phyloP scores from a whole-genome alignment of 2,797 vertebrate species.

The Notolepis coatsorum region DNA sequence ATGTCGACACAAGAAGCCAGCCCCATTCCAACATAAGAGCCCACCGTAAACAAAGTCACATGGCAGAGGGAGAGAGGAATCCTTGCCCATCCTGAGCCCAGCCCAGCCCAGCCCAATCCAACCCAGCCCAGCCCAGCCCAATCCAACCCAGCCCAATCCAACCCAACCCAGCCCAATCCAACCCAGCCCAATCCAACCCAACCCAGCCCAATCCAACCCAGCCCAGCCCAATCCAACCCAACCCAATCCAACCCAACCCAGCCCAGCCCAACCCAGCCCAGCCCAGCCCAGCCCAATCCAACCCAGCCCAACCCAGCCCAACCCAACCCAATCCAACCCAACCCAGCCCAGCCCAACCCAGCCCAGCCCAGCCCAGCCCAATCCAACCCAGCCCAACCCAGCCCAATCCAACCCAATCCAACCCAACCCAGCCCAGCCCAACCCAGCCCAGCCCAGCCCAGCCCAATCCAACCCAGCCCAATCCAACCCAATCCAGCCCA shows the following conservation, averaged over 20 bases:
- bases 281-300: conserved; percentile 4
- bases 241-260: not conserved
- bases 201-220: conserved; percentile 2
- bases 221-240: conserved; percentile 3
- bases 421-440: too few species aligned
- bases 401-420: too few species aligned
- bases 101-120: conserved; percentile 2
- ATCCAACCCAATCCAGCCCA: not conserved
- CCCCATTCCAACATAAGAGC: conserved; percentile 14
- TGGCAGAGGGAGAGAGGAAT: conserved; percentile 25
- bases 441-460: too few species aligned
- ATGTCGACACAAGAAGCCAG: conserved; percentile 8
- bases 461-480: too few species aligned
- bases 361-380: conserved; percentile 7
- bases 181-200: conserved; percentile 2
- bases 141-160: not conserved
- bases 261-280: conserved; percentile 1
- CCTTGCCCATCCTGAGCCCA: conserved; percentile 24
- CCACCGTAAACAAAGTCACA: conserved; percentile 31
- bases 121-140: conserved; percentile 7
- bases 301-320: conserved; percentile 3
- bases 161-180: conserved; percentile 3
- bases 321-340: too few species aligned
- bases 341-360: conserved; percentile 2
- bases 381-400: not conserved